Base-by-base conservation (phyloP, 2,113 vertebrate species). In the Scytalopus superciliaris region DNA sequence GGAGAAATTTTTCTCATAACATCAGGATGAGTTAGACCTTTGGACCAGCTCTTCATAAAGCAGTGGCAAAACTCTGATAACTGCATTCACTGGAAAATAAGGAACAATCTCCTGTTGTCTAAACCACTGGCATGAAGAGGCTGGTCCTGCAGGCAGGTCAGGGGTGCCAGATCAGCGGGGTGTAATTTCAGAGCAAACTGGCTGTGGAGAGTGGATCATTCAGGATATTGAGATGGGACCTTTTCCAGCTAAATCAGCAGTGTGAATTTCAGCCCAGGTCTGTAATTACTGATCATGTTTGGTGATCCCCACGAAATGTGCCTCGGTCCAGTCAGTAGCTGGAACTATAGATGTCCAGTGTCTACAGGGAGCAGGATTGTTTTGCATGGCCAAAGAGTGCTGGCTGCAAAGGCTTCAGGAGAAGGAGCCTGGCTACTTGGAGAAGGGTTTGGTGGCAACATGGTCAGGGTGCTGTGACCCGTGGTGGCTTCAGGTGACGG, bases 211-310 rank as follows among this genome's bases (percentile, higher is more conserved):
- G 81, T 52, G 66, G 44, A 40, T 57, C n/a, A 69, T 60, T 83
- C 78, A 83, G 89, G 57, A 79, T 89, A 87, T 50, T 82, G 87
- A 85, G 67, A 66, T 83, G 84, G 89, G 90, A 70, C 55, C 67
- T 83, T 75, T 73, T 45, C 59, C 75, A 88, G 47, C 70, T 77
- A 79, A 94, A 90, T 66, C 74, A 74, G 63, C 45, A 31, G 8
- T 28, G 59, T 88, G 81, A 79, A 64, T 92, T 84, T 59, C 19
- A 28, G 66, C 49, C 60, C 91, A 86, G 31, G 55, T 77, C 39
- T 7, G 22, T 88, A 62, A 83, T 94, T 84, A 70, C 79, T 80
- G 63, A 25, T 85, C 76, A 62, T 63, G 25, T 84, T 89, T 94
- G 79, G 83, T 86, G 73, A 84, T 90, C 70, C 83, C 77, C 44